Evolutionary conservation across 2,797 vertebrate genomes (phyloP), one percentile per base, ranked within the genome.

Genomic region (Sebastes hopkinsi): DNA sequence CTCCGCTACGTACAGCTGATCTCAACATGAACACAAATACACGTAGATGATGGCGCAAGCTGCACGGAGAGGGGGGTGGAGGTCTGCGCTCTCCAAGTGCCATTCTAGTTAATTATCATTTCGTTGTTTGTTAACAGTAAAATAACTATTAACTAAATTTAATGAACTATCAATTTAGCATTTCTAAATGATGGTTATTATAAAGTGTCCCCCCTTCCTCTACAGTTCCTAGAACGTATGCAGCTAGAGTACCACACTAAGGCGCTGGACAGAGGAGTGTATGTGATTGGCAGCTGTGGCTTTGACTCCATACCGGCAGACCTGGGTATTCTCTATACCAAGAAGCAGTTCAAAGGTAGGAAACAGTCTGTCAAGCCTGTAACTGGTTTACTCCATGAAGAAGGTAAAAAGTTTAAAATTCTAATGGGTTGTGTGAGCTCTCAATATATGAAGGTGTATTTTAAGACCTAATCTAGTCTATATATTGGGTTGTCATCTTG

Each of bases 271-370:
- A 97, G 94, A 54, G 96, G 96, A 10, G 95, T 96, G 0, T 98
- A 97, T 83, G 69, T 98, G 68, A 72, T 98, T 80, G 97, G 97
- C 87, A 98, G 97, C 95, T 96, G 97, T 88, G 97, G 97, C 59
- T 98, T 98, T 89, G 97, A 97, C 92, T 97, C 97, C 60, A 95
- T 98, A 82, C 97, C 97, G 0, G 97, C 97, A 1, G 97, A 98
- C 84, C 89, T 98, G 92, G 97, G 97, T 80, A 91, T 98, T 8
- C 73, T 97, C 54, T 98, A 95, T 72, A 97, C 96, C 83, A 95
- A 91, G 91, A 93, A 93, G 81, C 95, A 96, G 78, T 88, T 97
- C 85, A 97, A 97, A 95, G 97, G 97, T 98, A 67, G 5, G 65
- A 50, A 18, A 20, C 22, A 16, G 9, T 13, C 36, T 20, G n/a